Percentiles rank a stretch among this genome's conserved stretches.
phyloP scores from a whole-genome alignment of 2,113 vertebrate genomes.

The Lycaon pictus region DNA sequence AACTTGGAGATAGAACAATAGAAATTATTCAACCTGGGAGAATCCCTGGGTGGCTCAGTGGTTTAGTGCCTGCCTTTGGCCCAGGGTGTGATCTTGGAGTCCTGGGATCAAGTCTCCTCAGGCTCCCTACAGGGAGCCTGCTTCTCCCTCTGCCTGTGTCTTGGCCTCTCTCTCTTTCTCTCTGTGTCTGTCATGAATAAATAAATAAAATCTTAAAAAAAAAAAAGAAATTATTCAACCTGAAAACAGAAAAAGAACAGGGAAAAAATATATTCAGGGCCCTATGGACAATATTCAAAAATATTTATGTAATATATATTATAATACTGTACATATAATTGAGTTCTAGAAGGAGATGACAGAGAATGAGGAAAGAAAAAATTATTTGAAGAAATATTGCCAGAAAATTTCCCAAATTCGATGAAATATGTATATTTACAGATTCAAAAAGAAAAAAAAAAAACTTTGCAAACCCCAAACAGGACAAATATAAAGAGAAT shows the following conservation, averaged over 20 bases:
- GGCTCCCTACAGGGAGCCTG: too few relatives aligned
- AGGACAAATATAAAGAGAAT: neutral
- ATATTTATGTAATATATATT: neutral
- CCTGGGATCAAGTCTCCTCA: too few relatives aligned
- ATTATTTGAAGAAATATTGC: neutral
- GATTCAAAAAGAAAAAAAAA: neutral
- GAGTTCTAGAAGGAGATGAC: neutral
- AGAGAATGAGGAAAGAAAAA: neutral
- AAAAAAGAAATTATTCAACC: neutral
- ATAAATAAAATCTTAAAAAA: too few relatives aligned
- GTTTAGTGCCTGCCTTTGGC: too few relatives aligned
- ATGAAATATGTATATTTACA: neutral
- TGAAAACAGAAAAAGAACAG: neutral
- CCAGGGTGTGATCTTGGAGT: too few relatives aligned
- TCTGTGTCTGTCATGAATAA: too few relatives aligned
- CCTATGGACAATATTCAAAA: neutral
- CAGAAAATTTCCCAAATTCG: neutral
- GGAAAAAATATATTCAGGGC: neutral
- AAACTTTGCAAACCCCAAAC: neutral
- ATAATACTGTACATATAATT: neutral
- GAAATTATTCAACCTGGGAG: neutral
- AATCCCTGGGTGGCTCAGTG: too few relatives aligned
- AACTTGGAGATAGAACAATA: neutral
- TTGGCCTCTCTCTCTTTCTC: too few relatives aligned
- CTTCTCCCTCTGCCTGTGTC: too few relatives aligned